Conservation (phyloP, 2,888 invertebrate species). For the Deilephila porcellus region DNA sequence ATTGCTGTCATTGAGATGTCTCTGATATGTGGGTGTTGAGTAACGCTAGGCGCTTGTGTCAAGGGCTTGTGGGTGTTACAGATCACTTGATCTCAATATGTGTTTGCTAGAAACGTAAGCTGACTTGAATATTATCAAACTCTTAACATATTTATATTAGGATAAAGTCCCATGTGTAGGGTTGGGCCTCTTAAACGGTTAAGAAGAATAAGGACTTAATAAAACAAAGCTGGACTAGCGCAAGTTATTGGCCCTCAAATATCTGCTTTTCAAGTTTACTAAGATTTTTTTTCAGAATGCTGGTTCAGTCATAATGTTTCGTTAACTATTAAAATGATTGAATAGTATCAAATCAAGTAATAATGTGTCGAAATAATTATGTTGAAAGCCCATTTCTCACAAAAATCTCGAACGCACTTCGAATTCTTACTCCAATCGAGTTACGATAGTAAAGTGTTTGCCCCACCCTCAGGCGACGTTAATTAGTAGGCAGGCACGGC, state of each 20-base stretch:
- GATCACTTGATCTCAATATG: conserved; percentile 5
- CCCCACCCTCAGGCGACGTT: conserved; percentile 67
- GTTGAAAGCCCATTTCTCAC: not conserved
- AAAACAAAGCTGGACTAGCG: too few species aligned
- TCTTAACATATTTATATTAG: too few species aligned
- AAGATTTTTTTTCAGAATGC: too few species aligned
- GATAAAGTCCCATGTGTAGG: not conserved
- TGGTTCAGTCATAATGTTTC: too few species aligned
- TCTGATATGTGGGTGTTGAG: conserved; percentile 15
- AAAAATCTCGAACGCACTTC: not conserved
- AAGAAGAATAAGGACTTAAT: too few species aligned
- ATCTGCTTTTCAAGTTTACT: too few species aligned
- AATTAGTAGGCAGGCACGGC: conserved; percentile 71
- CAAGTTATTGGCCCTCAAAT: too few species aligned
- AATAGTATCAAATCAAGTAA: too few species aligned
- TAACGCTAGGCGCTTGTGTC: not conserved
- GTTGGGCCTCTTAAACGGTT: not conserved
- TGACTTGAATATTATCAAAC: not conserved
- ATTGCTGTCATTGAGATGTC: conserved; percentile 22
- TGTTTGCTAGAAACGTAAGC: not conserved
- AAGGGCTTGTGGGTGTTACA: not conserved
- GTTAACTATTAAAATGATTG: too few species aligned
- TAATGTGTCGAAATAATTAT: not conserved
- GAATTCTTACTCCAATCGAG: conserved; percentile 31
- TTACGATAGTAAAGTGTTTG: conserved; percentile 50